Base-by-base conservation (phyloP, 2,888 invertebrate genomes). In the Pyralis farinalis region DNA sequence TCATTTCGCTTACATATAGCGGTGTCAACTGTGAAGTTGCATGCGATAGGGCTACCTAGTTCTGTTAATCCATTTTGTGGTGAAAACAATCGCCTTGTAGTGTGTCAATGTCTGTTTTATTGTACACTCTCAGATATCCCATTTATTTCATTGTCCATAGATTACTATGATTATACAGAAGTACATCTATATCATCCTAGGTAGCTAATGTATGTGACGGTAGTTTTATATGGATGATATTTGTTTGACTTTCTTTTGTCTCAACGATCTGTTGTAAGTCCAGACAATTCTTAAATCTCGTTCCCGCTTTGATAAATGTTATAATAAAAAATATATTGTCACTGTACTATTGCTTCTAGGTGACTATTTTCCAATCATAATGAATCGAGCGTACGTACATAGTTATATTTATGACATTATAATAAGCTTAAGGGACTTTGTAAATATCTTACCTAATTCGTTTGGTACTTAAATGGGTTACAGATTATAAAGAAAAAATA, bases 311-410 rank as follows among this genome's bases (percentile, higher is more conserved):
- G 62, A 75, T 76, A 63, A 72, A 77, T 80, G 77, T 82, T 77
- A 58, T 51, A 59, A 61, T 55, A 61, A 66, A 53, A 64, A 16
- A 16, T 16, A 16, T 65, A 64, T 67, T 55, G 73, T 79, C 78
- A 78, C 75, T 73, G 54, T 74, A 72, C 65, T 81, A 73, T 77
- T 67, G 84, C 84, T 85, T 85, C 42, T 79, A 81, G 76, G 75
- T 75, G 81, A 82, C 76, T 66, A 58, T 59, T 70, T 73, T 68
- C 55, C 58, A 66, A 67, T 70, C 56, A 44, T 61, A 56, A 57
- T 56, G 57, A 57, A 63, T 60, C 53, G 54, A 63, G 62, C 63
- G 58, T 63, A 60, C 64, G 58, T 63, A 60, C 51, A 65, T 65
- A 63, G 58, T 53, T 62, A 36, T 60, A 68, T 60, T 60, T 66